Evolutionary conservation across 2,888 invertebrate species (phyloP).

Genomic region (Conistra vaccinii): DNA sequence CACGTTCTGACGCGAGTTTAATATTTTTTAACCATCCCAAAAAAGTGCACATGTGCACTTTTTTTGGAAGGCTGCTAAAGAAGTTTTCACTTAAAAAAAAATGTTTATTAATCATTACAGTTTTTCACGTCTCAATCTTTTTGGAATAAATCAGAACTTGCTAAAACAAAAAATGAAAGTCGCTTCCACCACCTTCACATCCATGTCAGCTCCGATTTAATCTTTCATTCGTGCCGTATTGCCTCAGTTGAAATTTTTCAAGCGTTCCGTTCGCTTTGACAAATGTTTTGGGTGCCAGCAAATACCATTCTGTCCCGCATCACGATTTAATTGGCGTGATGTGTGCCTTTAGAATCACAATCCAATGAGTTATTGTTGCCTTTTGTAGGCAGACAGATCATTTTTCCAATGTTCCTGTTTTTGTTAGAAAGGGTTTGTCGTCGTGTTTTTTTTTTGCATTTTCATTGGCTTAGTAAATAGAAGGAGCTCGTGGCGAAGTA

Average conservation of each 20-base stretch:
- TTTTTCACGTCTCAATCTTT: not conserved
- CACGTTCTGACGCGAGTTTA: too few relatives aligned
- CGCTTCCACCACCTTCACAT: constrained; percentile 64
- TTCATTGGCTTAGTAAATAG: not conserved
- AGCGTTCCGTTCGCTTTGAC: constrained; percentile 79
- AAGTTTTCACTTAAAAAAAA: too few relatives aligned
- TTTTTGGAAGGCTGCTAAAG: too few relatives aligned
- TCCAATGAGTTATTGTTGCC: constrained; percentile 60
- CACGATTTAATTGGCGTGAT: constrained; percentile 77
- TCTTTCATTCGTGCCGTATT: constrained; percentile 83
- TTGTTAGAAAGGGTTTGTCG: constrained; percentile 15
- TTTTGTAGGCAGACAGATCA: constrained; percentile 33
- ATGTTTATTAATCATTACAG: too few relatives aligned
- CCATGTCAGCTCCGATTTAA: constrained; percentile 76
- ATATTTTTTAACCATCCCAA: too few relatives aligned
- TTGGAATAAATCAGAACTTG: not conserved
- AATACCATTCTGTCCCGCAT: constrained; percentile 63
- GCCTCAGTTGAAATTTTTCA: constrained; percentile 83
- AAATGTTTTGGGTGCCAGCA: constrained; percentile 78
- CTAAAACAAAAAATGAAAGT: not conserved
- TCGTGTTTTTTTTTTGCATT: not conserved
- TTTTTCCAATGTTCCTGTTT: constrained; percentile 38
- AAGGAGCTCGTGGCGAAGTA: too few relatives aligned
- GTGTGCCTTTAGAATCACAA: constrained; percentile 65
- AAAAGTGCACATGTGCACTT: too few relatives aligned